A percentile compares a stretch with the other conserved stretches of the same genome.
phyloP scores from a whole-genome alignment of 2,888 invertebrate species.

The Eristalis pertinax region DNA sequence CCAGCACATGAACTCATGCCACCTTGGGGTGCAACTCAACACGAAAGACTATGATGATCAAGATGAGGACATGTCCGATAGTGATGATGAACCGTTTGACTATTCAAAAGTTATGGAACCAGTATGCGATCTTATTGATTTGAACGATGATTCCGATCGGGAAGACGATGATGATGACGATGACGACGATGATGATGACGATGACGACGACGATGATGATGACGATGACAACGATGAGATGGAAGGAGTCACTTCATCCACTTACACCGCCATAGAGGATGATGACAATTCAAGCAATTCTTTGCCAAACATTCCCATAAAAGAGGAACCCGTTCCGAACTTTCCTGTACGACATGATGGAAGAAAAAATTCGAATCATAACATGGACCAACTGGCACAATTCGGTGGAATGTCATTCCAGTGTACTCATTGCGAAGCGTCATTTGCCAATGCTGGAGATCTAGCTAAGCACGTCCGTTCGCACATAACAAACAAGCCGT shows the following conservation, averaged over 20 bases:
- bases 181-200: slow-evolving; percentile 71
- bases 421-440: slow-evolving; percentile 80
- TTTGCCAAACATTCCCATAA: slow-evolving; percentile 22
- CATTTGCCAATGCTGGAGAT: slow-evolving; percentile 81
- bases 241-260: slow-evolving; percentile 26
- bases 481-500: slow-evolving; percentile 81
- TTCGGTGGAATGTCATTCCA: slow-evolving; percentile 75
- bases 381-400: slow-evolving; percentile 11
- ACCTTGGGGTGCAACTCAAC: slow-evolving; percentile 74
- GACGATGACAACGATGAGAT: slow-evolving; percentile 69
- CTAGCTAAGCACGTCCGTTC: slow-evolving; percentile 81
- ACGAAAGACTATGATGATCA: slow-evolving; percentile 37
- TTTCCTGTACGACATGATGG: slow-evolving; percentile 73
- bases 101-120: slow-evolving; percentile 81
- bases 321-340: slow-evolving; percentile 18
- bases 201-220: slow-evolving; percentile 74
- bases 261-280: slow-evolving; percentile 47
- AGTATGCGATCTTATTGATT: slow-evolving; percentile 77
- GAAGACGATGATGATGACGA: slow-evolving; percentile 73
- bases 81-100: slow-evolving; percentile 75
- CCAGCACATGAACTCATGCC: slow-evolving; percentile 79
- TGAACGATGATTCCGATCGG: slow-evolving; percentile 65
- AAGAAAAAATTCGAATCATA: slow-evolving; percentile 67
- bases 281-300: slow-evolving; percentile 56
- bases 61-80: slow-evolving; percentile 73